Conservation (phyloP, 2,797 vertebrate genomes). For the Amblyraja radiata region DNA sequence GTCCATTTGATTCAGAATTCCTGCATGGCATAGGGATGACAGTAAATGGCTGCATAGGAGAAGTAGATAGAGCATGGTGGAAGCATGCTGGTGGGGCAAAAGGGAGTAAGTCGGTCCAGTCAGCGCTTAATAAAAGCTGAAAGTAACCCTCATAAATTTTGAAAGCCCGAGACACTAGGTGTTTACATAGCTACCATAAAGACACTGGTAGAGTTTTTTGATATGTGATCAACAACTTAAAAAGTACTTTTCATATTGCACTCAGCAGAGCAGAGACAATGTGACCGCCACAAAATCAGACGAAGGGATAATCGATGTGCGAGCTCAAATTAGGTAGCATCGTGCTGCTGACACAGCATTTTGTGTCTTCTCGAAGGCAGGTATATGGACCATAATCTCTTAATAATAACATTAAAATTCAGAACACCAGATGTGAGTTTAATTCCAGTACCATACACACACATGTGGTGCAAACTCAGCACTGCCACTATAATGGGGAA, state of each 20-base stretch:
- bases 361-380: not conserved
- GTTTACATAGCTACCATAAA: not conserved
- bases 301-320: not conserved
- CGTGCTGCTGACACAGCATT: too few relatives aligned
- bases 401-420: not conserved
- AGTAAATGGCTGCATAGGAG: not conserved
- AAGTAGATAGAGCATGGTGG: not conserved
- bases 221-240: not conserved
- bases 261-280: not conserved
- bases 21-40: not conserved
- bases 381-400: not conserved
- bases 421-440: not conserved
- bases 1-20: not conserved
- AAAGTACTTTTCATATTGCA: not conserved
- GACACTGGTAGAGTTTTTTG: not conserved
- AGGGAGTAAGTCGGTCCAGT: not conserved
- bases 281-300: not conserved
- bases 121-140: not conserved
- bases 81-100: not conserved
- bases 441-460: not conserved
- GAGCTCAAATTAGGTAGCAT: not conserved
- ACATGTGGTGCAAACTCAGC: not conserved
- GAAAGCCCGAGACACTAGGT: not conserved
- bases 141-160: not conserved
- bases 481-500: not conserved